Base-by-base conservation (phyloP, 2,888 invertebrate genomes). In the Stramonita haemastoma region DNA sequence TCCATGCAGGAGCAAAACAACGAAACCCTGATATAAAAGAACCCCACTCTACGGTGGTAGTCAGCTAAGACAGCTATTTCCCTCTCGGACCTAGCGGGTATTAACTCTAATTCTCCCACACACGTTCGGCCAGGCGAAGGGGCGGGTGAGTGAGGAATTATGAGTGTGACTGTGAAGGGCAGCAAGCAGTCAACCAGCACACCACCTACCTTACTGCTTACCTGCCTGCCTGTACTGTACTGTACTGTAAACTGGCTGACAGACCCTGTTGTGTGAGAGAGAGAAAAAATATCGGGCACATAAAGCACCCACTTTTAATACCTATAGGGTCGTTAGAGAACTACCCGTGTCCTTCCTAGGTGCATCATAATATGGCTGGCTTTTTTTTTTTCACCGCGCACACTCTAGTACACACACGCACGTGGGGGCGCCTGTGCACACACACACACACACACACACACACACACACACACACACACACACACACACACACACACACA, bases 81-180 rank as follows among this genome's bases (percentile, higher is more conserved):
- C 15, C 15, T 34, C 13, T 66, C 66, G 66, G 66, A 26, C 66
- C 66, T 26, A 13, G 19, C 66, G 46, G 19, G 66, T 26, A 66
- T 66, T 66, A 79, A 79, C 34, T 79, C 79, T 34, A 79, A 17
- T 79, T 79, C 79, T 79, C 79, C 34, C 34, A 79, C 79, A 34
- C 79, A 79, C 79, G 22, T 29, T 26, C 13, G 29, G 46, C 46
- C 46, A 46, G 46, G 66, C 1, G 17, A 66, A 66, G 26, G 26
- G 66, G 19, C 66, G 66, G 66, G 66, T 66, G 66, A 66, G 66
- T 66, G 66, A 66, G 19, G 66, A 66, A 66, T 66, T 17, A 66
- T 66, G 11, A 13, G 29, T 77, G 15, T 77, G 11, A 29, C 15
- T 26, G 34, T 32, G 34, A 79, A 32, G 79, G 79, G 79, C 79